Evolutionary conservation across 2,113 vertebrate species (phyloP).

Genomic region (Nannospalax galili): DNA sequence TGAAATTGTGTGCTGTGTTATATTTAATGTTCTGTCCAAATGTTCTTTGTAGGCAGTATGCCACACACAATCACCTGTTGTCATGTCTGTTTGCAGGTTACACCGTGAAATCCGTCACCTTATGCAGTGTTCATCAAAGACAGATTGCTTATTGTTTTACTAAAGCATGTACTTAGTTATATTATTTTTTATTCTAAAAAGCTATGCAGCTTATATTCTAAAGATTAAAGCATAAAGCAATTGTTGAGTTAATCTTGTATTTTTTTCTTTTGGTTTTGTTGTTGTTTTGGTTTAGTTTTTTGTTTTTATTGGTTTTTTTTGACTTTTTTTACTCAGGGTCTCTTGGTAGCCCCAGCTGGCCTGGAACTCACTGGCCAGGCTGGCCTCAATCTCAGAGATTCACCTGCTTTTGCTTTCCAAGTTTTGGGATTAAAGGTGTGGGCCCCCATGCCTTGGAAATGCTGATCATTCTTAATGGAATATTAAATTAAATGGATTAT

Average conservation of each 20-base stretch:
- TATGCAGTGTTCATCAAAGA: conserved; percentile 74
- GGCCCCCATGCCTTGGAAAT: not conserved
- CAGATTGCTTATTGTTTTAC: conserved; percentile 64
- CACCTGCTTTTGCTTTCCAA: too few relatives aligned
- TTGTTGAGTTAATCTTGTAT: conserved; percentile 71
- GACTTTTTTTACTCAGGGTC: too few relatives aligned
- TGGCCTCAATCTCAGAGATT: too few relatives aligned
- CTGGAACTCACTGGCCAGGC: too few relatives aligned
- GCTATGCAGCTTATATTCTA: conserved; percentile 86
- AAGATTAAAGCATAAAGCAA: conserved; percentile 82
- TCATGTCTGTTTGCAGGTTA: conserved; percentile 50
- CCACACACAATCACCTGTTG: not conserved
- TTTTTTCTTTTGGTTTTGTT: conserved; percentile 5
- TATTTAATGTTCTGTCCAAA: conserved; percentile 59
- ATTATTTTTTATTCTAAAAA: conserved; percentile 81
- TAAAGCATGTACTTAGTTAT: conserved; percentile 76
- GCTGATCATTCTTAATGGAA: conserved; percentile 20
- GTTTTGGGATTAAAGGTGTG: too few relatives aligned
- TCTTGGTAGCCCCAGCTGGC: too few relatives aligned
- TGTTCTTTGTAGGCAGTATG: conserved; percentile 56
- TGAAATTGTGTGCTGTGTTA: conserved; percentile 67
- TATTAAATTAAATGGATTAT: not conserved
- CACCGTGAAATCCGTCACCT: conserved; percentile 86
- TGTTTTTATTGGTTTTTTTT: too few relatives aligned
- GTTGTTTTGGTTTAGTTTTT: not conserved